Evolutionary conservation across 1,140 invertebrate genomes (phyloP), one percentile per base, ranked within the genome.

Genomic region (Ceratoteleas bidentatus): DNA sequence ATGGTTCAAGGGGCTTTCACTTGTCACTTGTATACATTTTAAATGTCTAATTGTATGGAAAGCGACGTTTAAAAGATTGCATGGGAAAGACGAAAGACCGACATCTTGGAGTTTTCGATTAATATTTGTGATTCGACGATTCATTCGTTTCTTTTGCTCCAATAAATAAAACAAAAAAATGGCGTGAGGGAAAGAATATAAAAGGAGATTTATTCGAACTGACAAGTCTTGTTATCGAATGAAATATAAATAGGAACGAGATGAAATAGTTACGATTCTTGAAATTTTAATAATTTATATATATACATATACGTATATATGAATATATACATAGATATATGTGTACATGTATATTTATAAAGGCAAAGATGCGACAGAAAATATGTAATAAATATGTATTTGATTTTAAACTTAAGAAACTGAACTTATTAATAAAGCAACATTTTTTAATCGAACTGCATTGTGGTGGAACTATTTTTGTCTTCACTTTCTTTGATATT

Each of bases 391-490:
- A 81, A 70, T 76, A 72, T 81, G 79, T 81, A 82, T 77, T 77
- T 82, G 80, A 82, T 69, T 75, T 69, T 65, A 76, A 62, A 66
- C 8, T 34, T 81, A 81, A 81, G 78, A 36, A 76, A 81, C 61
- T 75, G 60, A 47, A 75, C 70, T 81, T 81, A 70, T 66, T 81
- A 81, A 81, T 81, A 81, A 81, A 81, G 77, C 57, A 81, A 81
- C 58, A 75, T 81, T 81, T 81, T 81, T 75, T 81, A 81, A 81
- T 75, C 53, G 57, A 74, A n/a, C n/a, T n/a, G n/a, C n/a, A n/a
- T n/a, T n/a, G n/a, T n/a, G n/a, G n/a, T n/a, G n/a, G n/a, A n/a
- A n/a, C n/a, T n/a, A n/a, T n/a, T n/a, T n/a, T n/a, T n/a, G n/a
- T n/a, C n/a, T n/a, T n/a, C n/a, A n/a, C n/a, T n/a, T n/a, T n/a